These are phyloP conservation scores for Phaedon cochleariae DNA, from an alignment of 2,888 invertebrate genomes.

Conservation along the genomic window DNA sequence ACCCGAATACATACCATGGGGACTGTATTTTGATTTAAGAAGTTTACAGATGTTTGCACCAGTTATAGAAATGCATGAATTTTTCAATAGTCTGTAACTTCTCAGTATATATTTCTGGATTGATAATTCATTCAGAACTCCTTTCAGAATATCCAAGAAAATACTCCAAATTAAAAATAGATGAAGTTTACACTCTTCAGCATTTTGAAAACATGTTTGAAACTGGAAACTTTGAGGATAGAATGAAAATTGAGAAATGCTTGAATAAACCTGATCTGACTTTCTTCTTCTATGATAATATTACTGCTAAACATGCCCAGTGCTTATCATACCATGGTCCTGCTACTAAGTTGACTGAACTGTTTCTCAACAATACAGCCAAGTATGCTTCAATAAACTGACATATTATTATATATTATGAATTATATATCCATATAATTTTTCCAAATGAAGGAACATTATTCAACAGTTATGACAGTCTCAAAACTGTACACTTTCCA, in stretches of 20 bases:
- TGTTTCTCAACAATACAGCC: conserved; percentile 65
- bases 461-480: no score
- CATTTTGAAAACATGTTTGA: conserved; percentile 88
- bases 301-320: conserved; percentile 70
- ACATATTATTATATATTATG: not conserved
- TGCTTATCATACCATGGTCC: conserved; percentile 89
- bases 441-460: no score
- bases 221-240: conserved; percentile 82
- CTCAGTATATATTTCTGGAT: not conserved
- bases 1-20: conserved; percentile 79
- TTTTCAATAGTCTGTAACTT: conserved; percentile 68
- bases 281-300: conserved; percentile 79
- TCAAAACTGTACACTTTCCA: no score
- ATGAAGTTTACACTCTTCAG: conserved; percentile 82
- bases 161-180: conserved; percentile 66
- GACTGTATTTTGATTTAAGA: conserved; percentile 82
- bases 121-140: not conserved
- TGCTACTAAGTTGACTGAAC: conserved; percentile 69
- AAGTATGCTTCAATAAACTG: conserved; percentile 56
- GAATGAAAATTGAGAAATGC: conserved; percentile 74
- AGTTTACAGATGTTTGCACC: conserved; percentile 82
- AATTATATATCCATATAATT: no score
- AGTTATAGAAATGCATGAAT: conserved; percentile 87
- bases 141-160: conserved; percentile 61
- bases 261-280: conserved; percentile 61